Evolutionary conservation across 2,797 vertebrate genomes (phyloP).

Genomic region (Spatula versicolor): DNA sequence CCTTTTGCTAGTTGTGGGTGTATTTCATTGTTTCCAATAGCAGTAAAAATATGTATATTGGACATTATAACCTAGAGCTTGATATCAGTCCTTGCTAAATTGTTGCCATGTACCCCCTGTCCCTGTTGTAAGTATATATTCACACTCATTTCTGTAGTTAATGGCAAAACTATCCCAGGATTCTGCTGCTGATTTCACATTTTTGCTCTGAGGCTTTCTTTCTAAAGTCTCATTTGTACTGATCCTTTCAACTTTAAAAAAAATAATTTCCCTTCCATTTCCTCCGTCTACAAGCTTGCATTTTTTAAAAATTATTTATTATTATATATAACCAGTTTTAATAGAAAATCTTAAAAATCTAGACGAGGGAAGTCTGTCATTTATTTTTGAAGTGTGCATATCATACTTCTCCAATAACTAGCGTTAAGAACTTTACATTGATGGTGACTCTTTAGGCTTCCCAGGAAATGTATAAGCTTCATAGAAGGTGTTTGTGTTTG

Average conservation of each 20-base stretch:
- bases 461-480: neutral
- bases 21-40: neutral
- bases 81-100: neutral
- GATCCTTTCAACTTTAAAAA: slow-evolving; percentile 19
- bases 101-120: fast-evolving
- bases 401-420: neutral
- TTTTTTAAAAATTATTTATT: neutral
- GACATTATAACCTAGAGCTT: neutral
- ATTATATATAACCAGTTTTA: neutral
- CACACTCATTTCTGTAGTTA: neutral
- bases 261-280: slow-evolving; percentile 14
- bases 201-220: neutral
- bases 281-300: neutral
- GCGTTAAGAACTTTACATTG: neutral
- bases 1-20: neutral
- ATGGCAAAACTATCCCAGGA: neutral
- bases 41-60: neutral
- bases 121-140: neutral
- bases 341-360: neutral
- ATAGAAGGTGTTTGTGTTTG: neutral
- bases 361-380: neutral
- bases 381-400: slow-evolving; percentile 1
- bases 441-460: neutral
- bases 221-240: neutral
- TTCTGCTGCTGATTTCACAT: neutral